Base-by-base conservation (phyloP, 2,888 invertebrate genomes). In the Volucella inanis region DNA sequence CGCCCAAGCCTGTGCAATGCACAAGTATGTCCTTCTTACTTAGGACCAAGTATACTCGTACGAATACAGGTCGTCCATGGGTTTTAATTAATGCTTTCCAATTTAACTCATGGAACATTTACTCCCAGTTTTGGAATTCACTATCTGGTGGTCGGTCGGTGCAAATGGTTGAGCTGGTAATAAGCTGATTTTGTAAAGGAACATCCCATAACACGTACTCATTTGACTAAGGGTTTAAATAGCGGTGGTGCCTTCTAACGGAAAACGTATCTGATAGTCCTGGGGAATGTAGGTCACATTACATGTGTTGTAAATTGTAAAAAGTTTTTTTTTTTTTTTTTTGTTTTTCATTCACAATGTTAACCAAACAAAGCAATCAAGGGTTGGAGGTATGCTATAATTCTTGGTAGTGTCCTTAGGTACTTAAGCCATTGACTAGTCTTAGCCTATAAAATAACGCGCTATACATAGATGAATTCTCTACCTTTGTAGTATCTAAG, bases 1-100 rank as follows among this genome's bases (percentile, higher is more conserved):
- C 31, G 2, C 52, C 38, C 52, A 15, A 57, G 45, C 59, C 52
- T 52, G 45, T 72, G 65, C 76, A 70, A 41, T 80, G 76, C 76
- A 80, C 76, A 71, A 75, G 41, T 54, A 71, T 67, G 75, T 70
- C 65, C 74, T 76, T 57, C 67, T 62, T 57, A 45, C 39, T 67
- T 31, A 67, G 67, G 62, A 50, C 61, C 49, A 55, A 47, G 55
- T 68, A 77, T 72, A 22, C 18, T 22, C 18, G 18, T 22, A 31
- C 31, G 31, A 6, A 31, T 6, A 31, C 31, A 31, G 31, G 31
- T 31, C 4, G 31, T 31, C 31, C 6, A 68, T 45, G 45, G 72
- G 18, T 81, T 50, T 85, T 85, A 85, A 85, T 85, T 81, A 85
- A 85, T 85, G 85, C 18, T 57, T 85, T 85, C 61, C 81, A 72